These are phyloP conservation scores for Gasterosteus aculeatus DNA, from an alignment of 2,113 vertebrate species.

Conservation along the genomic window DNA sequence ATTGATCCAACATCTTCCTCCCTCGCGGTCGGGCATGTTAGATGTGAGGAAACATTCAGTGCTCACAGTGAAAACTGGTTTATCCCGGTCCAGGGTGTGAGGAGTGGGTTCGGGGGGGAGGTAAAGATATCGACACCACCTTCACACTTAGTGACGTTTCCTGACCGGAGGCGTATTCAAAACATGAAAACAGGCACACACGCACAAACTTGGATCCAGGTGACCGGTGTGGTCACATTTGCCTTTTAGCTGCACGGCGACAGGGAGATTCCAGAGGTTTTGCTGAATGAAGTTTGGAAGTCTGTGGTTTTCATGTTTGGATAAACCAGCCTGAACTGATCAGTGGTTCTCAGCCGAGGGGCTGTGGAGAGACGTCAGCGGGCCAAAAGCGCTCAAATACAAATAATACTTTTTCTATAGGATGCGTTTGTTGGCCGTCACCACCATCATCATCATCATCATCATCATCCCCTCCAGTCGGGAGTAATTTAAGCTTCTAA, in stretches of 20 bases:
- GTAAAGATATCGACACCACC: constrained; percentile 22
- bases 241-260: constrained; percentile 10
- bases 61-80: constrained; percentile 57
- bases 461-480: neutral
- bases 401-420: neutral
- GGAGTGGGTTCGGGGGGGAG: neutral
- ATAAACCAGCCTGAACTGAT: constrained; percentile 56
- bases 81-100: constrained; percentile 27
- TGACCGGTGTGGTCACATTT: constrained; percentile 10
- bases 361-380: neutral
- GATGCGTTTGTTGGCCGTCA: neutral
- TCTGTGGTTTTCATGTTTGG: constrained; percentile 46
- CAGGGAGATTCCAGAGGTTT: neutral
- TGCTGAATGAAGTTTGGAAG: constrained; percentile 26
- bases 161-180: constrained; percentile 18
- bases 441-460: neutral
- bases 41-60: constrained; percentile 33
- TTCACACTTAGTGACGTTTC: constrained; percentile 28
- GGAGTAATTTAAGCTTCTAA: neutral
- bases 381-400: neutral
- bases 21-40: constrained; percentile 33
- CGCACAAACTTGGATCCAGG: constrained; percentile 19
- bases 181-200: constrained; percentile 41
- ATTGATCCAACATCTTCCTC: neutral
- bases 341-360: constrained; percentile 52